Evolutionary conservation across 92 coral and sea anemone genomes (phyloP).

Genomic region (Paramuricea clavata): DNA sequence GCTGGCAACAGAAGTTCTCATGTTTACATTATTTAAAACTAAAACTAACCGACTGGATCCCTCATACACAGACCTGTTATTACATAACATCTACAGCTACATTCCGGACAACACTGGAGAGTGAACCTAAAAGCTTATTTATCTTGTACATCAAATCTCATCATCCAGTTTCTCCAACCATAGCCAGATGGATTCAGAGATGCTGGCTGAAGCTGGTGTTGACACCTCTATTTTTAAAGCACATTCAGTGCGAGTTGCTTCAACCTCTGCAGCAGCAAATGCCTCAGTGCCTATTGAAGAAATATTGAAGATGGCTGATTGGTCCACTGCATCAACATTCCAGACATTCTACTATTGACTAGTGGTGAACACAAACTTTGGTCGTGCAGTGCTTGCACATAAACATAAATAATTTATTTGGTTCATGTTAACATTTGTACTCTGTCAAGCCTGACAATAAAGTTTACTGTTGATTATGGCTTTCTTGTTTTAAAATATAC

Average conservation of each 20-base stretch:
- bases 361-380: constrained; percentile 36
- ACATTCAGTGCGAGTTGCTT: constrained; percentile 57
- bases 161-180: constrained; percentile 32
- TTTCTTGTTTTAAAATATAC: not conserved
- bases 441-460: not conserved
- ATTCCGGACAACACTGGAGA: not conserved
- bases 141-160: constrained; percentile 33
- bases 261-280: constrained; percentile 64
- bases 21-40: too few species aligned
- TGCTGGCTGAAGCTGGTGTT: constrained; percentile 8
- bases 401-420: not conserved
- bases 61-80: not conserved
- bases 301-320: constrained; percentile 63
- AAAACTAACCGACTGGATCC: not conserved
- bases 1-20: not conserved
- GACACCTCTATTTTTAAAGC: constrained; percentile 46
- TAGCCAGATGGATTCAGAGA: constrained; percentile 14
- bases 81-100: constrained; percentile 14
- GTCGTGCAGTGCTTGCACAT: not conserved
- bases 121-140: constrained; percentile 12
- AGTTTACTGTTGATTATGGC: not conserved
- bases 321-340: constrained; percentile 63
- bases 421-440: not conserved
- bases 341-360: constrained; percentile 62
- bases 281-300: constrained; percentile 38